Base-by-base conservation (phyloP, 2,797 vertebrate genomes). In the Thamnophis elegans region DNA sequence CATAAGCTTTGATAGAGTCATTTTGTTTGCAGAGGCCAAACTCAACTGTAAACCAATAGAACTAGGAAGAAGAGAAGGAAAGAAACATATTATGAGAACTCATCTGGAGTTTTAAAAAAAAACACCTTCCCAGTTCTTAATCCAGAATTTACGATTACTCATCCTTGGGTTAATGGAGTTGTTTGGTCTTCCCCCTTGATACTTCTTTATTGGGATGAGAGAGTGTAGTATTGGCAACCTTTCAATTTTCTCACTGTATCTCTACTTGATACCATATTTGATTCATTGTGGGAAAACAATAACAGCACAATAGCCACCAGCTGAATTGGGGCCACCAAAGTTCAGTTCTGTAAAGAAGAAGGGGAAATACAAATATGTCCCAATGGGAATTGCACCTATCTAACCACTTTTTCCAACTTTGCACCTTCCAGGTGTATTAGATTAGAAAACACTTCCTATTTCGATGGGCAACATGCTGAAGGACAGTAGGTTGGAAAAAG, bases 11-110 rank as follows among this genome's bases (percentile, higher is more conserved):
- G 89, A 98, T 97, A 0, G 92, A 59, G 65, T 97, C 98, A 0
- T 98, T 98, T 97, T 98, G 97, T 94, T 98, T 98, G 92, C 98
- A 98, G 91, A 99, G 98, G n/a, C 98, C 98, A 62, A 98, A 98
- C 94, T 98, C 98, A 93, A 98, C 97, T 26, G 98, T 98, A 91
- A 99, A 99, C 98, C 98, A 98, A 91, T 98, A 98, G 54, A 99
- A 94, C 98, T 98, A 92, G 25, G 53, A 88, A 92, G 87, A 92
- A 92, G 93, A 54, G 87, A 56, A 87, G 22, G n/a, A 55, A 53
- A 58, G 26, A 53, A 55, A 2, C 5, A 32, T 26, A 86, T 89
- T n/a, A 56, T 73, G 32, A 73, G 65, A 78, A 78, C n/a, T 73
- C 32, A 36, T 36, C 14, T 36, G 32, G 91, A 22, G 36, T 86